Evolutionary conservation across 1,140 invertebrate genomes (phyloP).

Genomic region (Popillia japonica): DNA sequence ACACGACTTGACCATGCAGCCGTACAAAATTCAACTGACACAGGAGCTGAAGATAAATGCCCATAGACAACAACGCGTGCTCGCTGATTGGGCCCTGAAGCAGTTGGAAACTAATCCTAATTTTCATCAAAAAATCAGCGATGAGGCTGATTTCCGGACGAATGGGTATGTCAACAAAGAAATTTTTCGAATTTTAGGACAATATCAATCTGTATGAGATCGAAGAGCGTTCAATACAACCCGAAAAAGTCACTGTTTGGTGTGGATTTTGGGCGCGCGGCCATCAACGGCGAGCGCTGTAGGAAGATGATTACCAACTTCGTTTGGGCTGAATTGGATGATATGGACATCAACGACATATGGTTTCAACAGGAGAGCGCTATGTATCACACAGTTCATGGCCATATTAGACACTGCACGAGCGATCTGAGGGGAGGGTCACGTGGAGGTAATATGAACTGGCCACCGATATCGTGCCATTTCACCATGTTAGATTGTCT

Average conservation of each 20-base stretch:
- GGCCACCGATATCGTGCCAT: too few relatives aligned
- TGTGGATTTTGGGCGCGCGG: slow-evolving; percentile 45
- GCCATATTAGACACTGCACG: slow-evolving; percentile 42
- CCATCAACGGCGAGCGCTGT: slow-evolving; percentile 44
- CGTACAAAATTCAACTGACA: slow-evolving; percentile 54
- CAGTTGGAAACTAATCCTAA: slow-evolving; percentile 48
- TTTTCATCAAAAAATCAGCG: slow-evolving; percentile 49
- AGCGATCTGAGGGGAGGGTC: too few relatives aligned
- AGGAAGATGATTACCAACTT: slow-evolving; percentile 44
- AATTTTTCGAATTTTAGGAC: slow-evolving; percentile 49
- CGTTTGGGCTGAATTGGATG: slow-evolving; percentile 44
- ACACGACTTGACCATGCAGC: slow-evolving; percentile 41
- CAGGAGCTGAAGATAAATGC: slow-evolving; percentile 56
- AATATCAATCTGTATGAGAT: neutral
- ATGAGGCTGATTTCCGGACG: slow-evolving; percentile 54
- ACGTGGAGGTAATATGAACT: too few relatives aligned
- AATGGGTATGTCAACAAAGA: slow-evolving; percentile 57
- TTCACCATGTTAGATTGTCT: too few relatives aligned
- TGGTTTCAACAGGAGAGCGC: slow-evolving; percentile 52
- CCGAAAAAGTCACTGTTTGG: slow-evolving; percentile 40
- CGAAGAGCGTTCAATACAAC: slow-evolving; percentile 10
- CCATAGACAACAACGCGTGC: slow-evolving; percentile 51
- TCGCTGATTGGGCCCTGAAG: slow-evolving; percentile 53
- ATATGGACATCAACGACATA: slow-evolving; percentile 44
- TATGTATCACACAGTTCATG: slow-evolving; percentile 45